phyloP scores from a whole-genome alignment of 2,797 vertebrate genomes.

The Urocyon cinereoargenteus region DNA sequence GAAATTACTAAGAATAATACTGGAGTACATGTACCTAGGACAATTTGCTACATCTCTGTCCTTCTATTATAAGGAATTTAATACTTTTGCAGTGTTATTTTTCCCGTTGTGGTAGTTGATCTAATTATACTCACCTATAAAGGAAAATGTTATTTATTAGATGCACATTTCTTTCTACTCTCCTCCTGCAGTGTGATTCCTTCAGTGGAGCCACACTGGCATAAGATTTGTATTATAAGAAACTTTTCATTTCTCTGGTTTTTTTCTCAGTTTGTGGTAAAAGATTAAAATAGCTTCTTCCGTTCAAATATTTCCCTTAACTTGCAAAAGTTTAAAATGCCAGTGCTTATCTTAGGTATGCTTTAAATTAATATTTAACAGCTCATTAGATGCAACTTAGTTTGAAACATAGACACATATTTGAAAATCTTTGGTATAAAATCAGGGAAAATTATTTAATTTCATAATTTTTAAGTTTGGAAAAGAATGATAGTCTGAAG shows the following conservation, averaged over 20 bases:
- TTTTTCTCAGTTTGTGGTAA: conserved; percentile 60
- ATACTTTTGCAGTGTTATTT: conserved; percentile 60
- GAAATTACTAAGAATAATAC: conserved; percentile 46
- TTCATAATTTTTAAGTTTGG: not conserved
- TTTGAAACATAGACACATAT: not conserved
- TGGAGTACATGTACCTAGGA: not conserved
- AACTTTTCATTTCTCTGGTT: conserved; percentile 34
- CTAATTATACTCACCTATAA: conserved; percentile 66
- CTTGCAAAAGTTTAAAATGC: conserved; percentile 54
- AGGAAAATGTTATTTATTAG: conserved; percentile 68
- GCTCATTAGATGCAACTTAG: not conserved
- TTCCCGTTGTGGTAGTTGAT: conserved; percentile 22
- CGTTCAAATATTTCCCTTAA: conserved; percentile 56
- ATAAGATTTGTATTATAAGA: conserved; percentile 65
- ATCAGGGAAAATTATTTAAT: conserved; percentile 45
- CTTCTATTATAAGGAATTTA: conserved; percentile 52
- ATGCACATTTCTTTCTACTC: conserved; percentile 52
- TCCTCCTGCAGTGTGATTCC: conserved; percentile 34
- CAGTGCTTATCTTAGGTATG: conserved; percentile 9
- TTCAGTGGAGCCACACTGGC: conserved; percentile 23
- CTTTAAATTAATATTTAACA: conserved; percentile 66
- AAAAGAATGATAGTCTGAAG: conserved; percentile 10
- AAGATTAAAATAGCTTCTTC: conserved; percentile 59
- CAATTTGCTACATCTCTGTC: conserved; percentile 28
- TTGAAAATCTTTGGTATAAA: not conserved